Evolutionary conservation across 2,888 invertebrate genomes (phyloP).

Genomic region (Lottia scabra): DNA sequence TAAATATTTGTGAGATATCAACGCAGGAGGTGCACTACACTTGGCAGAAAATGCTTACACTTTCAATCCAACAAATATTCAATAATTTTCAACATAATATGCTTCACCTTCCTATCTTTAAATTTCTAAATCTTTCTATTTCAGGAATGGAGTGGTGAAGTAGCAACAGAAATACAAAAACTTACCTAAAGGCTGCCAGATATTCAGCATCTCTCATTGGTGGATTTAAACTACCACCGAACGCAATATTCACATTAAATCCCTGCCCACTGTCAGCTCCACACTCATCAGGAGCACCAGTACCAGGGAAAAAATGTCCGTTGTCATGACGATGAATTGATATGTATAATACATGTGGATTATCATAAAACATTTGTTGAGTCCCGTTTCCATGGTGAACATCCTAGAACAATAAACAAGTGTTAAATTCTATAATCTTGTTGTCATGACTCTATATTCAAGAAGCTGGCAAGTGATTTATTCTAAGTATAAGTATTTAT

Average conservation of each 20-base stretch:
- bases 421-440: no score
- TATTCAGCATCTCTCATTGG: conserved; percentile 95
- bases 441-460: no score
- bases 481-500: no score
- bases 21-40: no score
- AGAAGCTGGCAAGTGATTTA: no score
- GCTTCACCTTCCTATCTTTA: no score
- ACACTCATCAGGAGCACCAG: conserved; percentile 93
- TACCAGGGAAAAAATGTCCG: conserved; percentile 99
- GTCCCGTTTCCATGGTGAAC: conserved; percentile 99
- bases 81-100: no score
- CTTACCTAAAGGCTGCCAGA: conserved; percentile 86
- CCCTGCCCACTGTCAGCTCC: conserved; percentile 91
- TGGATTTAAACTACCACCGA: conserved; percentile 89
- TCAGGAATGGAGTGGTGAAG: no score
- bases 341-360: conserved; percentile 93
- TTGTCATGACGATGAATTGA: conserved; percentile 99
- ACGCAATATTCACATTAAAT: conserved; percentile 95
- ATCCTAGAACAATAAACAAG: conserved; percentile 75
- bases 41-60: no score
- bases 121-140: no score
- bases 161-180: background rate
- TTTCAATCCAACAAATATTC: no score
- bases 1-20: no score
- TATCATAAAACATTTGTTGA: conserved; percentile 97